Percentiles rank a stretch among this genome's conserved stretches.
Conservation (phyloP, 2,113 vertebrate genomes). For the Gavialis gangeticus region DNA sequence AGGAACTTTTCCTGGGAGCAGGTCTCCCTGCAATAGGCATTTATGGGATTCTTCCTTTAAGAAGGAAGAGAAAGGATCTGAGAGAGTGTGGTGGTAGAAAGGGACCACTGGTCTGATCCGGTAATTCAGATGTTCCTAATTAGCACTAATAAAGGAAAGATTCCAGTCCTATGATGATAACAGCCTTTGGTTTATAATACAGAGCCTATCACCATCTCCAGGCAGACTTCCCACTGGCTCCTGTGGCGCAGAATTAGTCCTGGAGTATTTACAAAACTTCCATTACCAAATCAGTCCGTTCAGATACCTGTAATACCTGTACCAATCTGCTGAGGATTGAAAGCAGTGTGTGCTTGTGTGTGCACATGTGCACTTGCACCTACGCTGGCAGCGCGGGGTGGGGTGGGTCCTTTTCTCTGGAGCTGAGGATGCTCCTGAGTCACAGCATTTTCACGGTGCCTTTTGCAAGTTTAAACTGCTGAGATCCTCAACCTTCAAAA, state of each 20-base stretch:
- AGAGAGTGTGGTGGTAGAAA: background rate
- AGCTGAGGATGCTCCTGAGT: background rate
- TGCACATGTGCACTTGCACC: too few relatives aligned
- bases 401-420: too few relatives aligned
- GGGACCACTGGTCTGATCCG: background rate
- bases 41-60: background rate
- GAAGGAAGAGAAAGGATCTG: background rate
- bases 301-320: background rate
- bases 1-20: too few relatives aligned
- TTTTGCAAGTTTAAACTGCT: background rate
- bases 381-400: background rate
- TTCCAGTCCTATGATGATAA: background rate
- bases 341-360: background rate
- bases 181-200: background rate
- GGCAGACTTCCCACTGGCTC: too few relatives aligned
- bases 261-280: background rate
- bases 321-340: background rate
- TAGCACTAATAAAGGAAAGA: background rate
- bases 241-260: background rate
- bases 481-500: background rate
- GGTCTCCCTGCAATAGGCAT: background rate
- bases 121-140: background rate
- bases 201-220: background rate
- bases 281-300: background rate
- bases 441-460: background rate